Evolutionary conservation across 2,113 vertebrate species (phyloP).

Genomic region (Dascyllus trimaculatus): DNA sequence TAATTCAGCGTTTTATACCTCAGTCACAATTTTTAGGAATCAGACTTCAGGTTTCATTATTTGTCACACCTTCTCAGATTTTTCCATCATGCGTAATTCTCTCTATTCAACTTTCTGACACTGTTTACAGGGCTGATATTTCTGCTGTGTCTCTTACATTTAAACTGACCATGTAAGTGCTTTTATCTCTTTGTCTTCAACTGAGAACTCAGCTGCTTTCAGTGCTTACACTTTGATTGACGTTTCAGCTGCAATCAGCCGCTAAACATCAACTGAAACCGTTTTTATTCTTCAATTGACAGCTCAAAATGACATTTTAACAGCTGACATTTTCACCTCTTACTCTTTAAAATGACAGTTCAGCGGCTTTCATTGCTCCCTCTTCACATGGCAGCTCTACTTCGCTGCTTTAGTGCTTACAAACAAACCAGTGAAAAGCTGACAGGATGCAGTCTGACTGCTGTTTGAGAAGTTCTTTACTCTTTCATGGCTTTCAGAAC

Average conservation of each 20-base stretch:
- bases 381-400: not conserved
- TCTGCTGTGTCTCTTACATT: no score
- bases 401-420: no score
- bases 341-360: not conserved
- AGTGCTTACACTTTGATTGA: not conserved
- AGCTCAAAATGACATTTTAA: no score
- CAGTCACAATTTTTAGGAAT: constrained; percentile 16
- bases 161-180: no score
- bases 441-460: no score
- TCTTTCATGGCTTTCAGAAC: no score
- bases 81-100: not conserved
- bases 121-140: no score
- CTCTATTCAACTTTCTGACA: no score
- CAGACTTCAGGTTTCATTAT: not conserved
- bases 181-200: not conserved
- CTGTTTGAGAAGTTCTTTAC: no score
- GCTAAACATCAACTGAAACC: no score
- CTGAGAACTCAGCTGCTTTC: not conserved
- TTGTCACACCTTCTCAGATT: constrained; percentile 1
- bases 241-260: not conserved
- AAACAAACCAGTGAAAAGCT: no score
- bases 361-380: not conserved
- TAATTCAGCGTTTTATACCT: not conserved
- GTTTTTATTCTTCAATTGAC: no score
- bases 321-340: not conserved